phyloP scores from a whole-genome alignment of 2,113 vertebrate genomes.

The Halichoeres trimaculatus region DNA sequence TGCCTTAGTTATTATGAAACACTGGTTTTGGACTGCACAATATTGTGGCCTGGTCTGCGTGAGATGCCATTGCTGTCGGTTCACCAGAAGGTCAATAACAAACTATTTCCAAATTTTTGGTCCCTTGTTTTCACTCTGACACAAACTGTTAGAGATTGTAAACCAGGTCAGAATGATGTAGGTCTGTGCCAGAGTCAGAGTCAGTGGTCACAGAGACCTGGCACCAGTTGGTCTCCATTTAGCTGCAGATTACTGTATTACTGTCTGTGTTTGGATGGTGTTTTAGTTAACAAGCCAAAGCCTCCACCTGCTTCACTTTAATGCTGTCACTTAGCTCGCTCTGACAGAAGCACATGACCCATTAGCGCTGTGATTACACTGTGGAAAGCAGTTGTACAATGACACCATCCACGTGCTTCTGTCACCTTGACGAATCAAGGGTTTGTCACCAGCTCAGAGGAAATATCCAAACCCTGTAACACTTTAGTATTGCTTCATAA shows the following conservation, averaged over 20 bases:
- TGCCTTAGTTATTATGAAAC: background rate
- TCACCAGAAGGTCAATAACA: too few relatives aligned
- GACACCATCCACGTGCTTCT: conserved; percentile 56
- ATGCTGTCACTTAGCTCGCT: conserved; percentile 61
- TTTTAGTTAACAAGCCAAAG: conserved; percentile 68
- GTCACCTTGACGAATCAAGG: conserved; percentile 32
- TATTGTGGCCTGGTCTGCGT: too few relatives aligned
- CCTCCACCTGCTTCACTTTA: conserved; percentile 75
- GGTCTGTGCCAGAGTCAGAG: conserved; percentile 9
- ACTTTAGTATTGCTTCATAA: background rate
- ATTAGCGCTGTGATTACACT: conserved; percentile 55
- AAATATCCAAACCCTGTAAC: conserved; percentile 3
- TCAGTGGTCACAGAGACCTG: conserved; percentile 10
- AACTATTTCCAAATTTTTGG: background rate
- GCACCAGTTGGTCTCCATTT: conserved; percentile 14
- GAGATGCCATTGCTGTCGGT: too few relatives aligned
- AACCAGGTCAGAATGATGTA: conserved; percentile 31
- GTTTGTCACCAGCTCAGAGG: conserved; percentile 13
- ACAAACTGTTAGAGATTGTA: background rate
- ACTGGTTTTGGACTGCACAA: background rate
- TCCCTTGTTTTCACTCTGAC: background rate
- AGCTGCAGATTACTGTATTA: conserved; percentile 67
- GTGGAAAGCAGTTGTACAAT: conserved; percentile 43
- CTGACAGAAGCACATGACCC: conserved; percentile 47
- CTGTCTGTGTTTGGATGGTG: conserved; percentile 60